A percentile compares a stretch with the other conserved stretches of the same genome.
phyloP scores from a whole-genome alignment of 2,797 vertebrate species.

The Gymnocypris eckloni region DNA sequence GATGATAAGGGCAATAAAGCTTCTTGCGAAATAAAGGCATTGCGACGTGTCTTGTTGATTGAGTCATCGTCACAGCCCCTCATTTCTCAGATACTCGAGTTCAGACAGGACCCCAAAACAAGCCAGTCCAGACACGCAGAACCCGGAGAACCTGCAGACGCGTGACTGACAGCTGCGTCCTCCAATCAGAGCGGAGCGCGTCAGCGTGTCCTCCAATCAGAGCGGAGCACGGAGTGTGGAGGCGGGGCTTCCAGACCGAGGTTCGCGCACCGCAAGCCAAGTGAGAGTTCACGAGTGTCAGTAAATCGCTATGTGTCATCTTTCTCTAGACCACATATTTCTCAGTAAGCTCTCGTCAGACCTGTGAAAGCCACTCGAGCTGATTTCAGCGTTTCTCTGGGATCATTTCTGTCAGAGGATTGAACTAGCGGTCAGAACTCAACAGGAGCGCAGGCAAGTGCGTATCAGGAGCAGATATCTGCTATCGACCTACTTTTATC shows the following conservation, averaged over 20 bases:
- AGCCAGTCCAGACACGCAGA: slow-evolving; percentile 6
- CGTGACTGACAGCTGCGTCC: neutral
- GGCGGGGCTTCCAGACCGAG: neutral
- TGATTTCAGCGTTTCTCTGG: neutral
- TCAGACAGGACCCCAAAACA: neutral
- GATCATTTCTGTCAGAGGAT: neutral
- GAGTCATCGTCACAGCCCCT: neutral
- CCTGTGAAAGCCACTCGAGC: neutral
- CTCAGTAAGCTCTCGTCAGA: neutral
- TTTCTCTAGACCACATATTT: neutral
- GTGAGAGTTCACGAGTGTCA: neutral
- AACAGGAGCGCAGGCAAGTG: slow-evolving; percentile 12
- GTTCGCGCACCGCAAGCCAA: neutral
- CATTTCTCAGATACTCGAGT: neutral
- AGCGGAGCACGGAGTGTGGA: neutral
- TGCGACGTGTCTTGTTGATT: neutral
- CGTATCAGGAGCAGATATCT: neutral
- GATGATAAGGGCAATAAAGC: neutral
- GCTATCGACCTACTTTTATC: no score
- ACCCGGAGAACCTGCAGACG: neutral
- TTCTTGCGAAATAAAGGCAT: neutral
- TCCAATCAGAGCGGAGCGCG: neutral
- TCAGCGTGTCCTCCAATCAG: neutral
- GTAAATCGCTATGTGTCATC: neutral
- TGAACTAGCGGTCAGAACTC: neutral